Conservation (phyloP, 2,797 vertebrate genomes). For the Rhabdomys pumilio region DNA sequence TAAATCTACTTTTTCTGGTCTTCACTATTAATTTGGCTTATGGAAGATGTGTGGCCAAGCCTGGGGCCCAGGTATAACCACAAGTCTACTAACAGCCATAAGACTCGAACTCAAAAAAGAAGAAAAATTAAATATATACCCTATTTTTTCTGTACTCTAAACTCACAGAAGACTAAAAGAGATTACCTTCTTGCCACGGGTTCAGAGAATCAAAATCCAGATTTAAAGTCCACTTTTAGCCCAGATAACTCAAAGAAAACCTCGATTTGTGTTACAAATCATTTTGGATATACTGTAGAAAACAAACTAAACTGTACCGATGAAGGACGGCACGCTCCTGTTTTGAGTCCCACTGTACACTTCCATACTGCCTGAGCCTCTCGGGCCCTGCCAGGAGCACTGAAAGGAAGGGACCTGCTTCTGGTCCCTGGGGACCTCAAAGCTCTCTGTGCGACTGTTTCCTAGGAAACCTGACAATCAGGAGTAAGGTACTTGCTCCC, state of each 20-base stretch:
- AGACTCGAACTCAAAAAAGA: not conserved
- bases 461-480: conserved; percentile 80
- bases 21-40: not conserved
- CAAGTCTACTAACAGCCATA: not conserved
- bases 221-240: conserved; percentile 6
- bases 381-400: not conserved
- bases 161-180: conserved; percentile 24
- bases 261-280: conserved; percentile 37
- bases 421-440: conserved; percentile 51
- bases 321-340: not conserved
- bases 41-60: not conserved
- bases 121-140: not conserved
- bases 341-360: not conserved
- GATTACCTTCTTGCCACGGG: not conserved
- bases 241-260: conserved; percentile 5
- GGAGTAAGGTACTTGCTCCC: conserved; percentile 63
- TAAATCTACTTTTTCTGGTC: not conserved
- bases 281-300: conserved; percentile 38
- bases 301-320: conserved; percentile 61
- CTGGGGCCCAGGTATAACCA: not conserved
- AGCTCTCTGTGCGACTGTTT: conserved; percentile 62
- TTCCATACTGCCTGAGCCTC: not conserved
- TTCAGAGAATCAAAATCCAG: conserved; percentile 45
- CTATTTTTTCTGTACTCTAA: conserved; percentile 11
- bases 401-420: conserved; percentile 60